These are phyloP conservation scores for Hemibagrus guttatus DNA, from an alignment of 2,797 vertebrate species.

Conservation along the genomic window DNA sequence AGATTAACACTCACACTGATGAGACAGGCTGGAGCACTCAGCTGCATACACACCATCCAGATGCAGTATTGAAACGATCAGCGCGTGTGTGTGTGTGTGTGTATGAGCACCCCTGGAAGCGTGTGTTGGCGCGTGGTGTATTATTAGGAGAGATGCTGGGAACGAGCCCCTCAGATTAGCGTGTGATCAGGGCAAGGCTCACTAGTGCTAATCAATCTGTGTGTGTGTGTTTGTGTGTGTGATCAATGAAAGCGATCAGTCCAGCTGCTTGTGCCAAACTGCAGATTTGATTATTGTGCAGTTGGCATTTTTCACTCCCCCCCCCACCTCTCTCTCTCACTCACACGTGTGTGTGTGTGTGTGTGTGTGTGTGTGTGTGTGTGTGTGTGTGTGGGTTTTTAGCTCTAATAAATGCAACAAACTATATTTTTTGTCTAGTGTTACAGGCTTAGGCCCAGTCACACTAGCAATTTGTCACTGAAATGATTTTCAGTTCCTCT, in stretches of 20 bases:
- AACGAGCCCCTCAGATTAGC: conserved; percentile 53
- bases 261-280: conserved; percentile 23
- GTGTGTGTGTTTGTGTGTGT: conserved; percentile 42
- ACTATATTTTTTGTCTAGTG: background rate
- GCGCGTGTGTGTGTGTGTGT: background rate
- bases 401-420: background rate
- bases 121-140: conserved; percentile 43
- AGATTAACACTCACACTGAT: background rate
- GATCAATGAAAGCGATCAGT: conserved; percentile 52
- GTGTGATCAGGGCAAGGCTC: conserved; percentile 54
- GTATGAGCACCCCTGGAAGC: conserved; percentile 17
- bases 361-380: background rate
- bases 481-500: background rate
- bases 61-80: conserved; percentile 4
- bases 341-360: background rate
- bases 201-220: conserved; percentile 51
- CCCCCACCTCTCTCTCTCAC: background rate
- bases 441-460: background rate
- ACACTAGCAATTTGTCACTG: background rate
- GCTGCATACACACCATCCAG: conserved; percentile 3
- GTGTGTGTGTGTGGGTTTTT: background rate
- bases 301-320: conserved; percentile 9
- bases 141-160: conserved; percentile 53
- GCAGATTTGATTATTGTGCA: conserved; percentile 40
- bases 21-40: background rate